A percentile compares a stretch with the other conserved stretches of the same genome.
Conservation (phyloP, 2,888 invertebrate genomes). For the Tigriopus californicus region DNA sequence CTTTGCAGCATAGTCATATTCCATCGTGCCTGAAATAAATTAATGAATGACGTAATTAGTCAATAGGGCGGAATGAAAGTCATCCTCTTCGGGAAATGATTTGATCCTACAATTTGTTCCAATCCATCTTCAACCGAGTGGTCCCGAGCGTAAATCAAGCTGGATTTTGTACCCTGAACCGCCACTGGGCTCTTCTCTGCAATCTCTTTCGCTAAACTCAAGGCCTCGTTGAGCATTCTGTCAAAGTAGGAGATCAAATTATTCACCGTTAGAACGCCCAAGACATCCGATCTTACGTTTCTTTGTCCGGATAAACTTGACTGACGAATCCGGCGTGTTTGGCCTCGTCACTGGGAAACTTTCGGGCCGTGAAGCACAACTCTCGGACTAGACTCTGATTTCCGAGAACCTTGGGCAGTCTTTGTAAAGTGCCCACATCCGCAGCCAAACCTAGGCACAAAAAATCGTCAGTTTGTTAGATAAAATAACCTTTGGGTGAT, state of each 20-base stretch:
- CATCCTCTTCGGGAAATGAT: background rate
- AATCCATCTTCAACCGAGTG: conserved; percentile 68
- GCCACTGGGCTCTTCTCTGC: conserved; percentile 83
- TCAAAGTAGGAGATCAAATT: too few relatives aligned
- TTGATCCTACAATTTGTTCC: conserved; percentile 53
- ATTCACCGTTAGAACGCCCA: background rate
- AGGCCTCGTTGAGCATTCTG: conserved; percentile 51
- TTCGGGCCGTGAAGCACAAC: conserved; percentile 65
- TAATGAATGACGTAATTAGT: background rate
- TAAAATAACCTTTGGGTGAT: too few relatives aligned
- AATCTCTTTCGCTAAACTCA: conserved; percentile 55
- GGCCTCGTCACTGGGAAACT: conserved; percentile 61
- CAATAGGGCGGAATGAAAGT: background rate
- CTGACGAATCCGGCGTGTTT: conserved; percentile 62
- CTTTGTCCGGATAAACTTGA: conserved; percentile 25
- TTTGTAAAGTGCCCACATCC: conserved; percentile 82
- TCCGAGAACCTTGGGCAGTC: conserved; percentile 74
- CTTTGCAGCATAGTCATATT: conserved; percentile 78
- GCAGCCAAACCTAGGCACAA: conserved; percentile 77
- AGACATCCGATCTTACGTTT: conserved; percentile 13
- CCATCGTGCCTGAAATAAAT: conserved; percentile 42
- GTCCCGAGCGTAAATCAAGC: conserved; percentile 65
- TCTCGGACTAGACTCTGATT: conserved; percentile 72
- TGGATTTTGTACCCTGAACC: conserved; percentile 71
- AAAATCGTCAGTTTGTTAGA: too few relatives aligned